These are phyloP conservation scores for Clavelina lepadiformis DNA, from an alignment of 23 tunicate genomes.

Conservation along the genomic window DNA sequence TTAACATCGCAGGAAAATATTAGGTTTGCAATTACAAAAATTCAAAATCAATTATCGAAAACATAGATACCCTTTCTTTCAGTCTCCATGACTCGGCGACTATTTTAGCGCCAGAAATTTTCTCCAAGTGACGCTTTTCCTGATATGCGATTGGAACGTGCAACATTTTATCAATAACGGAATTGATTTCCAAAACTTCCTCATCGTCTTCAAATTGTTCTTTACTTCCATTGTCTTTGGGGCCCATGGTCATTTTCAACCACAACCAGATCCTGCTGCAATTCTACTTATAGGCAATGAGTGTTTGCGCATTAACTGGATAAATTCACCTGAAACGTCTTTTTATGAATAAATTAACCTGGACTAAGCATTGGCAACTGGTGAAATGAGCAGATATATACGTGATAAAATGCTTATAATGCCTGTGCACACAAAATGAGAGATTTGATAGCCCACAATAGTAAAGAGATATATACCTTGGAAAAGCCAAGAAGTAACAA, in stretches of 20 bases:
- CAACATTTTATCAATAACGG: conserved; percentile 4
- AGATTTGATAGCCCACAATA: too few relatives aligned
- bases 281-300: too few relatives aligned
- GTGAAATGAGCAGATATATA: too few relatives aligned
- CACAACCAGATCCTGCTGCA: too few relatives aligned
- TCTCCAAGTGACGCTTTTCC: conserved; percentile 52
- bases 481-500: too few relatives aligned
- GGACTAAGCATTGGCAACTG: too few relatives aligned
- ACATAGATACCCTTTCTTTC: conserved; percentile 68
- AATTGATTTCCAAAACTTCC: conserved; percentile 15
- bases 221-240: neutral
- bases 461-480: too few relatives aligned
- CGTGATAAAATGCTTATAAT: too few relatives aligned
- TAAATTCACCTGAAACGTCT: too few relatives aligned
- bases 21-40: neutral
- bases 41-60: neutral
- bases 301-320: too few relatives aligned
- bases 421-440: too few relatives aligned
- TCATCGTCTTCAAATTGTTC: neutral
- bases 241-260: conserved; percentile 1
- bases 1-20: neutral
- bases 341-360: too few relatives aligned
- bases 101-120: conserved; percentile 18
- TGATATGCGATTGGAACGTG: conserved; percentile 56
- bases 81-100: conserved; percentile 76